Evolutionary conservation across 1,140 invertebrate genomes (phyloP).

Genomic region (Euura saliciscinereae): DNA sequence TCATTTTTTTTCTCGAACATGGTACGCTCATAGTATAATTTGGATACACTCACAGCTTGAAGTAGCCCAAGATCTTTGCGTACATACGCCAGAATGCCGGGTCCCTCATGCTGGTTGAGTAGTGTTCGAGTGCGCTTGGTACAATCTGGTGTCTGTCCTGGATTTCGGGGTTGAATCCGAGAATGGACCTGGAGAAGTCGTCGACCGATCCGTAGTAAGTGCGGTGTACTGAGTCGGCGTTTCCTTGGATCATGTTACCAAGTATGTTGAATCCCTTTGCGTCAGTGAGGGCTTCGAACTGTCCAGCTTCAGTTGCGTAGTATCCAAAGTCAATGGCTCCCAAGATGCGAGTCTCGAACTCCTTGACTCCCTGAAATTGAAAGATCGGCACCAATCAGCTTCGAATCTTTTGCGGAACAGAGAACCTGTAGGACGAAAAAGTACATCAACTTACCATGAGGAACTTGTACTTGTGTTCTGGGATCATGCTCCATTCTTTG

Average conservation of each 20-base stretch:
- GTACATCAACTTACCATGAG: too few relatives aligned
- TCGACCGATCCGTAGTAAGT: conserved; percentile 66
- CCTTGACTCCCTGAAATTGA: not conserved
- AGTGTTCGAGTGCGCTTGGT: conserved; percentile 63
- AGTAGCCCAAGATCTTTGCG: too few relatives aligned
- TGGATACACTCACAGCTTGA: too few relatives aligned
- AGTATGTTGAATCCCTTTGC: conserved; percentile 24
- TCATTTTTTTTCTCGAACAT: too few relatives aligned
- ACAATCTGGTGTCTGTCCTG: conserved; percentile 55
- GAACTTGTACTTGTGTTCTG: conserved; percentile 32
- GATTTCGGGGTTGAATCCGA: conserved; percentile 58
- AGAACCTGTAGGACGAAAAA: too few relatives aligned
- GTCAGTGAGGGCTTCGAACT: too few relatives aligned
- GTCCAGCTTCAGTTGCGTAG: too few relatives aligned
- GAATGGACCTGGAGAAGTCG: conserved; percentile 48
- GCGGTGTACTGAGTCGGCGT: conserved; percentile 58
- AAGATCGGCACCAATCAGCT: not conserved
- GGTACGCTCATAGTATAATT: too few relatives aligned
- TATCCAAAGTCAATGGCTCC: too few relatives aligned
- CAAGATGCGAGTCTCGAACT: conserved; percentile 1
- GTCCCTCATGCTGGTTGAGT: conserved; percentile 67
- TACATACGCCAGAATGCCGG: conserved; percentile 64
- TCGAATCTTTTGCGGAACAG: too few relatives aligned
- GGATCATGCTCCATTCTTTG: conserved; percentile 54
- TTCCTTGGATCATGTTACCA: conserved; percentile 61